phyloP scores from a whole-genome alignment of 2,797 vertebrate species.

The Typhlichthys eigenmanni region DNA sequence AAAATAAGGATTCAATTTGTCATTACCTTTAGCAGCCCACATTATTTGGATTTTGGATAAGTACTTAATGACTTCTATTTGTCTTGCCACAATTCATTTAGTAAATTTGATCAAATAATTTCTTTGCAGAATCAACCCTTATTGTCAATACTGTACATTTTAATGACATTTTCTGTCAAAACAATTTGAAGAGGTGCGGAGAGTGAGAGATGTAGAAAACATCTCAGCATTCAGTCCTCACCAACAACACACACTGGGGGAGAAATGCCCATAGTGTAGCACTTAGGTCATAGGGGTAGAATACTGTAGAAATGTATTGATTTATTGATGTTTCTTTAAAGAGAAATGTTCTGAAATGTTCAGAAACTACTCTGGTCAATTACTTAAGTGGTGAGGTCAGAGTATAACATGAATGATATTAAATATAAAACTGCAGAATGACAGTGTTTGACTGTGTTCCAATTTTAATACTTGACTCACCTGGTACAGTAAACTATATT shows the following conservation, averaged over 20 bases:
- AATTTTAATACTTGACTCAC: conserved; percentile 22
- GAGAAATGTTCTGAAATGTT: conserved; percentile 2
- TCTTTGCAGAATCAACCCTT: neutral
- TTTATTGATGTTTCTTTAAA: conserved; percentile 34
- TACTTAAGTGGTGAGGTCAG: conserved; percentile 33
- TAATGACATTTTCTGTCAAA: neutral
- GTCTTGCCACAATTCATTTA: conserved; percentile 5
- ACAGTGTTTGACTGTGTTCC: conserved; percentile 4
- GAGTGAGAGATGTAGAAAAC: neutral
- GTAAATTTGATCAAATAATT: neutral
- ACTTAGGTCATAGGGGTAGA: conserved; percentile 21
- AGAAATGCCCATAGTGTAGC: conserved; percentile 19
- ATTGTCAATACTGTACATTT: neutral
- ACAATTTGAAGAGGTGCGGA: neutral
- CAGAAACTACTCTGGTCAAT: neutral
- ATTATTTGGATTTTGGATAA: conserved; percentile 3
- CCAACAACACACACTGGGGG: conserved; percentile 16
- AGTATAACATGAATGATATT: conserved; percentile 20
- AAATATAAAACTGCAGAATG: conserved; percentile 17
- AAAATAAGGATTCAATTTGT: conserved; percentile 12
- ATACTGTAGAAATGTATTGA: conserved; percentile 42
- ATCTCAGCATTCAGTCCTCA: conserved; percentile 5
- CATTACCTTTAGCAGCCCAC: conserved; percentile 22
- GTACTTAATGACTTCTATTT: conserved; percentile 12
- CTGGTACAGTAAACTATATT: conserved; percentile 3